Conservation (phyloP, 1,140 invertebrate species). For the Glossosoma conforme region DNA sequence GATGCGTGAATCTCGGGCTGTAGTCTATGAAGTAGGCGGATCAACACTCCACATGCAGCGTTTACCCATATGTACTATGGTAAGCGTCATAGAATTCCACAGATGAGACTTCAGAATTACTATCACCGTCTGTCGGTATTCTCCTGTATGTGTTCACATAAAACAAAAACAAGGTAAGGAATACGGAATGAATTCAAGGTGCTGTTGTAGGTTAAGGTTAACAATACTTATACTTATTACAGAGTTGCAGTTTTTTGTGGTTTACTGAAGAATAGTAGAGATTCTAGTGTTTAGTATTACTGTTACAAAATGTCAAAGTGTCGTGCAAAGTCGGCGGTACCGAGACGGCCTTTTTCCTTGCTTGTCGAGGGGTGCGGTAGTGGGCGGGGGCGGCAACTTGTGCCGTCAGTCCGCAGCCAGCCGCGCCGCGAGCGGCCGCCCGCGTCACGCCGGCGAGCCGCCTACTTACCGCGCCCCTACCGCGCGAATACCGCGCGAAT, state of each 20-base stretch:
- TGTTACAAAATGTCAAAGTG: too few relatives aligned
- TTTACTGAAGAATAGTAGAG: neutral
- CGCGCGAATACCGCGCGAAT: neutral
- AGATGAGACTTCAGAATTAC: too few relatives aligned
- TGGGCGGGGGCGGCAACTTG: constrained; percentile 5
- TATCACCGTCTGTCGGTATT: too few relatives aligned
- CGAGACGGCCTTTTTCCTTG: neutral
- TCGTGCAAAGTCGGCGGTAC: neutral
- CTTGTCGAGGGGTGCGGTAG: constrained; percentile 4
- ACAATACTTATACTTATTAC: neutral
- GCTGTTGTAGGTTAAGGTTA: neutral
- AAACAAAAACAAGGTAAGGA: too few relatives aligned
- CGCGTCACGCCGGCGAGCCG: constrained; percentile 14
- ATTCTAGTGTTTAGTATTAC: too few relatives aligned
- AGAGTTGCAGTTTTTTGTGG: neutral
- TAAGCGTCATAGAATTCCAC: too few relatives aligned
- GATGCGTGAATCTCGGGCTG: too few relatives aligned
- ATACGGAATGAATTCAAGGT: too few relatives aligned
- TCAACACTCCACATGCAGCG: too few relatives aligned
- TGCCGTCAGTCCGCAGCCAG: constrained; percentile 27
- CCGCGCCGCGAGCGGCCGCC: constrained; percentile 27
- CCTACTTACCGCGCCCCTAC: neutral
- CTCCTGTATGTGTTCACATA: too few relatives aligned
- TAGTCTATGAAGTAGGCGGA: too few relatives aligned
- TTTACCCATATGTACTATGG: too few relatives aligned